Evolutionary conservation across 1,140 invertebrate genomes (phyloP).

Genomic region (Pteromalus puparum): DNA sequence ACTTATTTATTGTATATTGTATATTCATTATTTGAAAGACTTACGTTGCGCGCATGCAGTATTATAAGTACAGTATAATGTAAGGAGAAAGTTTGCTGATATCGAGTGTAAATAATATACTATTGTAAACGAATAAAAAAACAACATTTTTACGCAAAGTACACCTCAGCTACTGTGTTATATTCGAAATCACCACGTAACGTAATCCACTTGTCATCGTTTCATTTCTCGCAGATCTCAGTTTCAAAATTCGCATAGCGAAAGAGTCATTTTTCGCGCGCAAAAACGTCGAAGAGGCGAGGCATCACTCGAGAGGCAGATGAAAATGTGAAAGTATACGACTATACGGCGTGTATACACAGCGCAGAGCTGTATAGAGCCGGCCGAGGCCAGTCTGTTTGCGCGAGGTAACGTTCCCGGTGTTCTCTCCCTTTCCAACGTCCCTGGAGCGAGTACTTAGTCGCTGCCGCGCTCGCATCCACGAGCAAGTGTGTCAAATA

Average conservation of each 20-base stretch:
- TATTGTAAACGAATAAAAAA: too few relatives aligned
- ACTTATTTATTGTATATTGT: too few relatives aligned
- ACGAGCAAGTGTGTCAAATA: neutral
- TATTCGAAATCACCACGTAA: neutral
- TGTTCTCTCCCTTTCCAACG: constrained; percentile 20
- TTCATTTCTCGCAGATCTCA: too few relatives aligned
- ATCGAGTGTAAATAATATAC: too few relatives aligned
- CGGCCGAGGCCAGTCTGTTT: neutral
- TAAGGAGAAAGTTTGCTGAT: too few relatives aligned
- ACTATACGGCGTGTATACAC: too few relatives aligned
- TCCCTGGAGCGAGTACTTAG: constrained; percentile 11
- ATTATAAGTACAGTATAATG: too few relatives aligned
- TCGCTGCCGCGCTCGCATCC: neutral
- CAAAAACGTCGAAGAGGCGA: neutral
- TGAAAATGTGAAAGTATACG: constrained; percentile 15
- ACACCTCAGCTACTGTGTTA: neutral
- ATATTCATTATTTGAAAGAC: too few relatives aligned
- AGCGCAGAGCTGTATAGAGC: too few relatives aligned
- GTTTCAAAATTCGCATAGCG: neutral
- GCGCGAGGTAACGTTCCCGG: neutral
- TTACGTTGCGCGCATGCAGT: too few relatives aligned
- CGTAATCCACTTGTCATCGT: too few relatives aligned
- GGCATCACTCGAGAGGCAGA: neutral
- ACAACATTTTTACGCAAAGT: neutral
- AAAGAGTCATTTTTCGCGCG: neutral